Conservation (phyloP, 2,797 vertebrate genomes). For the Schizopygopsis malacanthus region DNA sequence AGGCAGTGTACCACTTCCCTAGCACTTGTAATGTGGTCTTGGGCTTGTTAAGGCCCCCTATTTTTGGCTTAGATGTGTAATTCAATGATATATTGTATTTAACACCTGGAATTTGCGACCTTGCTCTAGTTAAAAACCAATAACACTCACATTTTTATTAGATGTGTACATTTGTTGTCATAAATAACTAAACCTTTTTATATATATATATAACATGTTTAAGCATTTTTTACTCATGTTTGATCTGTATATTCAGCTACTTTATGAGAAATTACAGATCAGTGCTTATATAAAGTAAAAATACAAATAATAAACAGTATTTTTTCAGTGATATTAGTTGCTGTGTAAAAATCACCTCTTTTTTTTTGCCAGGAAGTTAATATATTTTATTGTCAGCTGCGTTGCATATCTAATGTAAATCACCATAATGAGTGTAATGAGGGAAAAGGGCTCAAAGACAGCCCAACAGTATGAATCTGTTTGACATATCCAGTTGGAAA, state of each 20-base stretch:
- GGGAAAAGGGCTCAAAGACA: conserved; percentile 2
- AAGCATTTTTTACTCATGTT: not conserved
- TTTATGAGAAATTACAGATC: not conserved
- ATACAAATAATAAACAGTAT: not conserved
- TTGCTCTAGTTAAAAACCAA: not conserved
- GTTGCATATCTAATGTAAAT: not conserved
- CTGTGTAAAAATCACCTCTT: not conserved
- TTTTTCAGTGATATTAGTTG: not conserved
- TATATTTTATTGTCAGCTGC: not conserved
- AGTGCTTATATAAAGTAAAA: not conserved
- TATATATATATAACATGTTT: not conserved
- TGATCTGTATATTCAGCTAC: not conserved
- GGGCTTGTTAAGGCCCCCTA: too few species aligned
- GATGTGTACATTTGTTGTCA: not conserved
- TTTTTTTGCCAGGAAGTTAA: too few species aligned
- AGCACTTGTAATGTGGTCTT: not conserved
- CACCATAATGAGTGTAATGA: conserved; percentile 13
- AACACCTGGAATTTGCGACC: not conserved
- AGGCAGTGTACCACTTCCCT: not conserved
- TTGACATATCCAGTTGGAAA: conserved; percentile 22
- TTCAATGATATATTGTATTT: not conserved
- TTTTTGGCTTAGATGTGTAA: not conserved
- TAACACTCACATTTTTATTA: not conserved
- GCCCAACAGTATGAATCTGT: conserved; percentile 39
- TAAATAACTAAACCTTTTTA: not conserved